These are phyloP conservation scores for Lamprologus speciosus DNA, from an alignment of 2,113 vertebrate genomes.

Conservation along the genomic window DNA sequence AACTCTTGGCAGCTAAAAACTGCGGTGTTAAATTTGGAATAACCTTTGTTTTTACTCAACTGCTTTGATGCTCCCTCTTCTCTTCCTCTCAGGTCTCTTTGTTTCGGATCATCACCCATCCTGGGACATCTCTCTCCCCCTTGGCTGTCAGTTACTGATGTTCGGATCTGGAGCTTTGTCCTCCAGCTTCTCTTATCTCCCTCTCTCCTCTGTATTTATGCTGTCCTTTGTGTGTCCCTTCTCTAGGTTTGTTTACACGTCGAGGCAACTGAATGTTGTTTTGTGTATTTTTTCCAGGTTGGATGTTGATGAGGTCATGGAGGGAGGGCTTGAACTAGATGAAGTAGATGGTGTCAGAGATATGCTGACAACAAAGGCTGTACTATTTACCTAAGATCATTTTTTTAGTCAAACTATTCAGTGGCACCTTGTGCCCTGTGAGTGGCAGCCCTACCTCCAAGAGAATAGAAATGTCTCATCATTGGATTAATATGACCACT, in stretches of 20 bases:
- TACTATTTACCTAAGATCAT: rapidly evolving
- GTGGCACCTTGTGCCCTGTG: rapidly evolving
- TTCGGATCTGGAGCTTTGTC: background rate
- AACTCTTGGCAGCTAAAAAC: background rate
- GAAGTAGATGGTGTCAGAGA: background rate
- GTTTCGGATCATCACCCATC: background rate
- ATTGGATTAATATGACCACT: background rate
- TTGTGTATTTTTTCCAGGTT: background rate
- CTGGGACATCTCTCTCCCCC: background rate
- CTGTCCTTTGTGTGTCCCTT: background rate
- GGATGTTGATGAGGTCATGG: rapidly evolving
- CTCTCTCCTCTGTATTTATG: background rate
- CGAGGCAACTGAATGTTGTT: rapidly evolving
- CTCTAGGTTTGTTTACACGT: background rate
- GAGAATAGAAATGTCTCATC: background rate
- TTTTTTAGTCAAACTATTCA: background rate
- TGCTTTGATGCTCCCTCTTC: background rate
- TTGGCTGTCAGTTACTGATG: background rate
- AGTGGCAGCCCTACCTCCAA: rapidly evolving
- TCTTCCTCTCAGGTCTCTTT: background rate
- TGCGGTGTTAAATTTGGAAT: rapidly evolving
- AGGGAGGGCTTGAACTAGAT: too few species aligned
- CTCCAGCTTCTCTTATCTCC: background rate
- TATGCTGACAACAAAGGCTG: background rate
- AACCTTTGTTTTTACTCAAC: rapidly evolving